Evolutionary conservation across 30 jellyfish, hydroid and myxozoan genomes (phyloP), one percentile per base, ranked within the genome.

Genomic region (Turritopsis rubra): DNA sequence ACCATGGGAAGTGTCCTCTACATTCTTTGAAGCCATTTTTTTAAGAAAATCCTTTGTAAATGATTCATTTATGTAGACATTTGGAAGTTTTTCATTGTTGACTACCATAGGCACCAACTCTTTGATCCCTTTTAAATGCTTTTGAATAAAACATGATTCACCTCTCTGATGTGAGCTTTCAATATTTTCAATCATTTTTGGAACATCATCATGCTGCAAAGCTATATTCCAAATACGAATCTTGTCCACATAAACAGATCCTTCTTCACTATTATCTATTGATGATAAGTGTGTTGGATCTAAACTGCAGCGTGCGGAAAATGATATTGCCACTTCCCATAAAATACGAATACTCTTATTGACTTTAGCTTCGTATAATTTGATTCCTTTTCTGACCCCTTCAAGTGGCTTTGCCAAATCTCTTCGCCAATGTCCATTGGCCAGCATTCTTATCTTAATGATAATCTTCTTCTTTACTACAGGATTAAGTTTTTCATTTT

Each of bases 151-250:
- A 71, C 96, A 81, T 0, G 89, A 54, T 75, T 84, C 81, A 25
- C 97, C 97, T 19, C 95, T 87, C 9, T n/a, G 27, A 81, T 88
- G 90, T 53, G 97, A 79, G 22, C 72, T 52, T 18, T 52, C 78
- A 60, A 91, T 88, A 53, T 81, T 71, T 0, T 84, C 85, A 19
- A 85, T 80, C 91, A 87, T 66, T 9, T 80, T 73, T 23, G 89
- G 89, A 26, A 87, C 86, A 53, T 87, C 90, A 31, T 76, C 89
- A 78, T 79, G 95, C 28, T 87, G 76, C 66, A 65, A 16, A 16
- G 91, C 85, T 70, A 91, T 80, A 76, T 91, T 84, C 97, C 97
- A 91, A 24, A 91, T 66, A 52, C 95, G 87, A 54, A 91, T 91
- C 78, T 76, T 89, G 53, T 87, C 95, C 1, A 83, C 78, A 89